Evolutionary conservation across 2,797 vertebrate species (phyloP).

Genomic region (Hirundo rustica): DNA sequence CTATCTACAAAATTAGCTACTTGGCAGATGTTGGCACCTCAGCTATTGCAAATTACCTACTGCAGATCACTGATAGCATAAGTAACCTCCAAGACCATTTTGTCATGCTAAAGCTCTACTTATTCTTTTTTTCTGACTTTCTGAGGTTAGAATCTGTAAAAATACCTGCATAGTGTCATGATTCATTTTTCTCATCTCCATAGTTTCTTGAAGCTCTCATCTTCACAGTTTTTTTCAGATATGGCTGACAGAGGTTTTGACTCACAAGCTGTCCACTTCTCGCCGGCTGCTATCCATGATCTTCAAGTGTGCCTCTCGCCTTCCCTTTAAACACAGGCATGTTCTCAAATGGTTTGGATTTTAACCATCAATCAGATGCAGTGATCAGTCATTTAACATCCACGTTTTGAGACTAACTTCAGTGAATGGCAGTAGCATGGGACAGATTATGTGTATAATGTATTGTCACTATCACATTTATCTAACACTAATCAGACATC

Average conservation of each 20-base stretch:
- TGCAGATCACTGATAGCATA: background rate
- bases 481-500: background rate
- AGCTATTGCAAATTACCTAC: background rate
- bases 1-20: background rate
- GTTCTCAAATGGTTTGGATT: background rate
- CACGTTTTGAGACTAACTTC: background rate
- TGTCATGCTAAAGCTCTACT: background rate
- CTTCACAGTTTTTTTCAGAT: background rate
- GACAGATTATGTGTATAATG: background rate
- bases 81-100: background rate
- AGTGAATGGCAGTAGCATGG: background rate
- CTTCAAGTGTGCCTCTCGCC: background rate
- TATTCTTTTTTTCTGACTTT: background rate
- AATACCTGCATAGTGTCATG: rapidly evolving
- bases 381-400: background rate
- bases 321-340: background rate
- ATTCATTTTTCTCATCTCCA: background rate
- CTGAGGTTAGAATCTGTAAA: background rate
- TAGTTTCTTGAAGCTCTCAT: background rate
- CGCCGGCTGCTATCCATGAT: background rate
- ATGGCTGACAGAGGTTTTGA: background rate
- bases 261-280: background rate
- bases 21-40: background rate
- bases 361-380: background rate
- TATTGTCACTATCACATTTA: background rate